These are phyloP conservation scores for Polyommatus icarus DNA, from an alignment of 2,888 invertebrate species.

Conservation along the genomic window DNA sequence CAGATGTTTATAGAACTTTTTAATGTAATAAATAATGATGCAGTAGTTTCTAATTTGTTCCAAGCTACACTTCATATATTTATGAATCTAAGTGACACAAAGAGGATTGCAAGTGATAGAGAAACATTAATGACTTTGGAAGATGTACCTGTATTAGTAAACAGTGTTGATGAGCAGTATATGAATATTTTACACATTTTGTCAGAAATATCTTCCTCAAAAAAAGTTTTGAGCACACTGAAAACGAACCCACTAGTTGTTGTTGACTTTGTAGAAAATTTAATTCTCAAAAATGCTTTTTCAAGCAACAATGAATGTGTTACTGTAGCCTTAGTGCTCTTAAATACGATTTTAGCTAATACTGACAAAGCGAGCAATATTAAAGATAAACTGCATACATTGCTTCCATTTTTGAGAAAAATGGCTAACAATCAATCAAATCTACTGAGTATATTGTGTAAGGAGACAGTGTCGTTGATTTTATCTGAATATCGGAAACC, in stretches of 20 bases:
- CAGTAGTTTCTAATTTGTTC: conserved; percentile 55
- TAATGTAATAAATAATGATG: conserved; percentile 48
- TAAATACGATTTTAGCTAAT: conserved; percentile 66
- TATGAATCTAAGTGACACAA: conserved; percentile 52
- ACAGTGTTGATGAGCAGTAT: conserved; percentile 62
- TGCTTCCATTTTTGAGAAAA: conserved; percentile 57
- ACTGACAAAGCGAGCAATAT: conserved; percentile 46
- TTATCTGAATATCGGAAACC: conserved; percentile 47
- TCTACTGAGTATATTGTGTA: conserved; percentile 57
- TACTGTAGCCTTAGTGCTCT: conserved; percentile 64
- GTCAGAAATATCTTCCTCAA: conserved; percentile 71
- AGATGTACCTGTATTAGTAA: conserved; percentile 57
- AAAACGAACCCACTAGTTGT: conserved; percentile 68
- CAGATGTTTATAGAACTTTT: conserved; percentile 59
- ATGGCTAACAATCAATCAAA: conserved; percentile 50
- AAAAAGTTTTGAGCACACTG: conserved; percentile 64
- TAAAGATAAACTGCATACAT: conserved; percentile 50
- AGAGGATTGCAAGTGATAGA: conserved; percentile 49
- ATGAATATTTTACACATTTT: conserved; percentile 72
- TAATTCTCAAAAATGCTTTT: conserved; percentile 51
- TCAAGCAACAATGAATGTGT: conserved; percentile 62
- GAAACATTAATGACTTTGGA: conserved; percentile 60
- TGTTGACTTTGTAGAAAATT: conserved; percentile 66
- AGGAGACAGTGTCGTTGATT: conserved; percentile 61
- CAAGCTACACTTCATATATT: conserved; percentile 57